Base-by-base conservation (phyloP, 2,888 invertebrate species). In the Eumacrocentrus americanus region DNA sequence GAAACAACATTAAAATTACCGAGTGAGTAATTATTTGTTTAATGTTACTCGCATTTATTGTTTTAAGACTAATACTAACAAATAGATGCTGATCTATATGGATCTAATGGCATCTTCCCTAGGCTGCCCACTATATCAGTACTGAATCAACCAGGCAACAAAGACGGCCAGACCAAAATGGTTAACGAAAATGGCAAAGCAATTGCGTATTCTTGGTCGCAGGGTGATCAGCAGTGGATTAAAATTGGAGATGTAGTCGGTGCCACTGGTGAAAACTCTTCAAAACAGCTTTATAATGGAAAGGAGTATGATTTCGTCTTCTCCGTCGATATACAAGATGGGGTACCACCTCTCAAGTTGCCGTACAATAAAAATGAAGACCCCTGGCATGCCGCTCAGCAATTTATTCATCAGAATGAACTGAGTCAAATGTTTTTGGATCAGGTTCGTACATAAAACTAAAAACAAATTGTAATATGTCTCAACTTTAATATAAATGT, bases 301-400 rank as follows among this genome's bases (percentile, higher is more conserved):
- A 89, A 92, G 84, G 91, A 94, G 73, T 98, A 96, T 76, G 98
- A 98, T 82, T 97, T 88, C 81, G 96, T 98, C 23, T 98, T 98
- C 80, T 91, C 89, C 67, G 94, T 98, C n/a, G 97, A 97, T 72
- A 90, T 98, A 57, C 92, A 95, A 74, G 96, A 96, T 74, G 94
- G 92, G 0, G 88, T 88, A 48, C 93, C 94, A 0, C 88, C 94
- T 0, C 83, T 97, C 14, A 95, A 98, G 79, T 83, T 98, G 65
- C 96, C 97, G 0, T 98, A 90, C 79, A 96, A 98, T 81, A 86
- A 85, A 61, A 88, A 86, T 16, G 94, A 98, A 68, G 96, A 98
- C 82, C 95, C 97, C 0, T 98, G 95, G 91, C 84, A 87, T 53
- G 92, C 91, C 0, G 97, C 98, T 0, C 94, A 98, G 78, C 84